phyloP scores from a whole-genome alignment of 1,140 invertebrate genomes.

The Himalopsyche phryganea region DNA sequence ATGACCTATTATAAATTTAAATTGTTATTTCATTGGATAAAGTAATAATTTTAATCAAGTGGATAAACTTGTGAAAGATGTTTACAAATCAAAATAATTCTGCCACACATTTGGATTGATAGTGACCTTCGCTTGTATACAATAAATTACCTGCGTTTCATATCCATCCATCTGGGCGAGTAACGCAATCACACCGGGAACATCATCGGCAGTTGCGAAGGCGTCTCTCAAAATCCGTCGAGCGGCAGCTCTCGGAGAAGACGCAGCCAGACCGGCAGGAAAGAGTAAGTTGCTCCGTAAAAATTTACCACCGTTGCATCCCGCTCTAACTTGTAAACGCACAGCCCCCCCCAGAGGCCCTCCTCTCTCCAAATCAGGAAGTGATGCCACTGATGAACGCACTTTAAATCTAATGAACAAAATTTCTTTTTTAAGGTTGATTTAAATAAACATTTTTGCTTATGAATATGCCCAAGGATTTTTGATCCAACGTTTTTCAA shows the following conservation, averaged over 20 bases:
- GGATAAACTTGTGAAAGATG: too few relatives aligned
- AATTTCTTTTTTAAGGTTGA: too few relatives aligned
- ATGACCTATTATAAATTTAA: too few relatives aligned
- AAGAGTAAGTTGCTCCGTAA: constrained; percentile 8
- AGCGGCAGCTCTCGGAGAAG: constrained; percentile 36
- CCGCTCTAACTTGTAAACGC: constrained; percentile 18
- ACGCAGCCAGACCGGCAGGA: constrained; percentile 2
- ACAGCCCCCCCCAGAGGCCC: neutral
- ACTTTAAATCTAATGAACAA: constrained; percentile 38
- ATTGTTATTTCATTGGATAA: too few relatives aligned
- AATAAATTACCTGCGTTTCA: constrained; percentile 28
- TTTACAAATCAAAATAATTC: too few relatives aligned
- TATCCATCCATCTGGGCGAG: constrained; percentile 18
- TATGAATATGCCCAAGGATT: too few relatives aligned
- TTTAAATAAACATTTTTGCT: too few relatives aligned
- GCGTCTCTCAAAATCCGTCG: constrained; percentile 26
- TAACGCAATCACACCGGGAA: constrained; percentile 38
- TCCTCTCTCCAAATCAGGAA: constrained; percentile 34
- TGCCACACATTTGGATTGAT: too few relatives aligned
- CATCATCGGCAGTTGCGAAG: constrained; percentile 30
- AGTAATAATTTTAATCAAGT: too few relatives aligned
- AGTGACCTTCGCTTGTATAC: too few relatives aligned
- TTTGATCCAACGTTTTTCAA: too few relatives aligned
- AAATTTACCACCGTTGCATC: constrained; percentile 14
- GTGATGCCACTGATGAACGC: constrained; percentile 25